Conservation (phyloP, 2,888 invertebrate genomes). For the Argyresthia albistria region DNA sequence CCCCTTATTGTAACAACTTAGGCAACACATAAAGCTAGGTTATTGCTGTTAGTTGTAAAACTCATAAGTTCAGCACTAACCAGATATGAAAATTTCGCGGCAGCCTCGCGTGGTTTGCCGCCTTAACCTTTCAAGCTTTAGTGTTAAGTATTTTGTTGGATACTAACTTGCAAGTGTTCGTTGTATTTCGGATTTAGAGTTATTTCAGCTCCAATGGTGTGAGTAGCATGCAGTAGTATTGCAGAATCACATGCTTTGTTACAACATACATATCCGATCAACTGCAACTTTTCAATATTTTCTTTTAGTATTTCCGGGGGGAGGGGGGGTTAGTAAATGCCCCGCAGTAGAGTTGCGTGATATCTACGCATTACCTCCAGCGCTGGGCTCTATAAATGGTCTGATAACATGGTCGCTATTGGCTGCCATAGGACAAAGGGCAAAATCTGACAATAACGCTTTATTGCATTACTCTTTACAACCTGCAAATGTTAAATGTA, state of each 20-base stretch:
- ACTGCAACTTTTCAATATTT: too few species aligned
- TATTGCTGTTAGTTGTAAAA: constrained; percentile 17
- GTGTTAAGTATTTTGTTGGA: neutral
- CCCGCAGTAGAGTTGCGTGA: neutral
- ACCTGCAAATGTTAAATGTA: too few species aligned
- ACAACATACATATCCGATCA: too few species aligned
- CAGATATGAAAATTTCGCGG: constrained; percentile 4
- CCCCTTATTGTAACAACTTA: constrained; percentile 10
- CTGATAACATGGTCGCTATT: neutral
- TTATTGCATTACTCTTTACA: too few species aligned
- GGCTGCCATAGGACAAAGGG: constrained; percentile 1
- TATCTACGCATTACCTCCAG: neutral
- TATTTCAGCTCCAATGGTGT: too few species aligned
- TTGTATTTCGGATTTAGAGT: too few species aligned
- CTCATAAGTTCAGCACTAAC: constrained; percentile 12
- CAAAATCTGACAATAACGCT: neutral
- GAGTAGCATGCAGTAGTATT: too few species aligned
- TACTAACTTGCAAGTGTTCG: too few species aligned
- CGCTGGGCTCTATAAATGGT: neutral
- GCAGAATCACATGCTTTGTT: too few species aligned
- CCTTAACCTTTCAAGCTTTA: neutral
- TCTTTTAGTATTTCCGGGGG: too few species aligned
- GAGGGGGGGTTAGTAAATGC: too few species aligned
- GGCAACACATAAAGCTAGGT: constrained; percentile 12
- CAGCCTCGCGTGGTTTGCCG: neutral